Evolutionary conservation across 2,113 vertebrate genomes (phyloP).

Genomic region (Myrmophylax atrothorax): DNA sequence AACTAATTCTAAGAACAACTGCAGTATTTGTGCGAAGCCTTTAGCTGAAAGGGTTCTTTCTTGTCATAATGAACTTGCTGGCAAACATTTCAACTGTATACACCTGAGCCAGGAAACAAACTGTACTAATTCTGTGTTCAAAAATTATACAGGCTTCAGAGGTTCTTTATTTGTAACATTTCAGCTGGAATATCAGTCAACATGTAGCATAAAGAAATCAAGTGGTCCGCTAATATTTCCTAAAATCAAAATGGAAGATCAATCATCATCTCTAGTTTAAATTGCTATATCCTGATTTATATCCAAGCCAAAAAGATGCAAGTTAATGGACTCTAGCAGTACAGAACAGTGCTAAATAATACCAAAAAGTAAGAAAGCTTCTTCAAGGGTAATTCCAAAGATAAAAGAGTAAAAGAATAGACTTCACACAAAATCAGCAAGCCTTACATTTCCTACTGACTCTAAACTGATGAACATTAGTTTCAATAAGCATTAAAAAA

Average conservation of each 20-base stretch:
- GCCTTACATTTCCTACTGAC: background rate
- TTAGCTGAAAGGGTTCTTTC: background rate
- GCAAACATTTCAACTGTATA: background rate
- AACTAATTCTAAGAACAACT: background rate
- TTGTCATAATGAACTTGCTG: background rate
- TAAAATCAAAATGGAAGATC: background rate
- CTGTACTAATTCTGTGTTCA: background rate
- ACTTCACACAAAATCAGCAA: background rate
- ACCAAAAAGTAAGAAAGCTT: background rate
- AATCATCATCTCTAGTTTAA: background rate
- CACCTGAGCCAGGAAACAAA: background rate
- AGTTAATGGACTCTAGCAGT: background rate
- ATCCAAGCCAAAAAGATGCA: background rate
- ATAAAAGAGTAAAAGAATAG: background rate
- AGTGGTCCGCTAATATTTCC: background rate
- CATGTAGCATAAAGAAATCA: background rate
- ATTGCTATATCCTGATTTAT: background rate
- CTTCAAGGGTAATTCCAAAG: background rate
- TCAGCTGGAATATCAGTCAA: background rate
- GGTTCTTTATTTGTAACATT: background rate
- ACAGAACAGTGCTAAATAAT: background rate
- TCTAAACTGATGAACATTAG: rapidly evolving
- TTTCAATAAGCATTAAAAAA: background rate
- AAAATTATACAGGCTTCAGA: background rate
- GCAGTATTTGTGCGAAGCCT: background rate